Evolutionary conservation across 2,888 invertebrate species (phyloP).

Genomic region (Ornithoptera alexandrae): DNA sequence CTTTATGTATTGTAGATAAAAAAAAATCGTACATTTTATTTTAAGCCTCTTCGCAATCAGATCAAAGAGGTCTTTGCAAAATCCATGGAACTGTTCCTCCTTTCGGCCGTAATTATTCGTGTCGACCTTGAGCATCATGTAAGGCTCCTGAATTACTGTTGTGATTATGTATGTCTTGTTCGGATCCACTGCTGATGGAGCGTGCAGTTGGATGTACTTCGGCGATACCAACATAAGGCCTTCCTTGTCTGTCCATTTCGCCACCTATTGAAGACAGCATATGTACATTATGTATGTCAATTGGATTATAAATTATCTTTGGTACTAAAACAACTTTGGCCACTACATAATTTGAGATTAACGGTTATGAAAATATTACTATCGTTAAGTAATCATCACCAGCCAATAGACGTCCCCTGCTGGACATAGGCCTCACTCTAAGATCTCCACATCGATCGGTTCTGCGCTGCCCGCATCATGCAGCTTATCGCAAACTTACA

Average conservation of each 20-base stretch:
- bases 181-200: slow-evolving; percentile 86
- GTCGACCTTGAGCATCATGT: slow-evolving; percentile 86
- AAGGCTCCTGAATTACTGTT: slow-evolving; percentile 92
- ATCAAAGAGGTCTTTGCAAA: slow-evolving; percentile 94
- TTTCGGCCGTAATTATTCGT: slow-evolving; percentile 80
- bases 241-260: slow-evolving; percentile 91
- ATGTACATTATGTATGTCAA: too few relatives aligned
- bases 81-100: slow-evolving; percentile 92
- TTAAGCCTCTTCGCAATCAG: slow-evolving; percentile 88
- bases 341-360: too few relatives aligned
- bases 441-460: too few relatives aligned
- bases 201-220: slow-evolving; percentile 84
- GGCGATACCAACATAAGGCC: slow-evolving; percentile 88
- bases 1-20: too few relatives aligned
- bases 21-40: slow-evolving; percentile 87
- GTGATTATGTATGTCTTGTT: slow-evolving; percentile 94
- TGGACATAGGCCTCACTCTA: too few relatives aligned
- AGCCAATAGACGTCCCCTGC: too few relatives aligned
- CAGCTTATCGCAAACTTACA: too few relatives aligned
- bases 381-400: too few relatives aligned
- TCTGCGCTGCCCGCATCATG: too few relatives aligned
- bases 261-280: slow-evolving; percentile 77
- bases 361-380: too few relatives aligned
- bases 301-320: too few relatives aligned
- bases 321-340: too few relatives aligned